Base-by-base conservation (phyloP, 2,113 vertebrate species). In the Empidonax traillii region DNA sequence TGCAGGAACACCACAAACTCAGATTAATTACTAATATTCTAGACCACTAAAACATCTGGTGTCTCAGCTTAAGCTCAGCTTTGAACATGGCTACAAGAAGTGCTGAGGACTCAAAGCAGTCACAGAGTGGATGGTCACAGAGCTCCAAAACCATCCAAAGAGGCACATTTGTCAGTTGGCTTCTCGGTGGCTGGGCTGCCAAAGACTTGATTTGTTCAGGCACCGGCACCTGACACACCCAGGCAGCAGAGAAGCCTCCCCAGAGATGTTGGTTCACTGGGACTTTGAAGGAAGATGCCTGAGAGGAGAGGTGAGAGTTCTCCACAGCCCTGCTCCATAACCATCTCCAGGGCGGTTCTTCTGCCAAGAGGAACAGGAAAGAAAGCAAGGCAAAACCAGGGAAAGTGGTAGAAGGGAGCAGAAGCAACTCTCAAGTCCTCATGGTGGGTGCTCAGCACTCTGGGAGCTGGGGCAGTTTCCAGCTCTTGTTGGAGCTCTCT, bases 1-100 rank as follows among this genome's bases (percentile, higher is more conserved):
- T n/a, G 77, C 74, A 82, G 56, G 76, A 92, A 81, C 44, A 33
- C 74, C 55, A 72, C 33, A 86, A 87, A 89, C 72, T 87, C 84
- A 84, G 80, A 96, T 94, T 93, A 93, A 95, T 91, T 94, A 68
- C 85, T 95, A 92, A 91, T 93, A 89, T 80, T 94, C 93, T 67
- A 91, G 80, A 35, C 67, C 55, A 58, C 0, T 1, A 71, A 93
- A 83, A 91, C 90, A 92, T 89, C 90, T 89, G 63, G 67, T 68
- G 59, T 68, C 59, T 90, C 80, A 91, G 91, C 61, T 80, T 68
- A 85, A 80, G 80, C 51, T 41, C 53, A 62, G 53, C 73, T 83
- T 66, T 62, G 55, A 71, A 51, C 20, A 4, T 0, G 14, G 51
- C 24, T 65, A 14, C 0, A 12, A 62, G 76, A 71, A 77, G 62